A percentile compares a stretch with the other conserved stretches of the same genome.
Conservation (phyloP, 1,140 invertebrate genomes). For the fruit fly (Drosophila melanogaster) region DNA sequence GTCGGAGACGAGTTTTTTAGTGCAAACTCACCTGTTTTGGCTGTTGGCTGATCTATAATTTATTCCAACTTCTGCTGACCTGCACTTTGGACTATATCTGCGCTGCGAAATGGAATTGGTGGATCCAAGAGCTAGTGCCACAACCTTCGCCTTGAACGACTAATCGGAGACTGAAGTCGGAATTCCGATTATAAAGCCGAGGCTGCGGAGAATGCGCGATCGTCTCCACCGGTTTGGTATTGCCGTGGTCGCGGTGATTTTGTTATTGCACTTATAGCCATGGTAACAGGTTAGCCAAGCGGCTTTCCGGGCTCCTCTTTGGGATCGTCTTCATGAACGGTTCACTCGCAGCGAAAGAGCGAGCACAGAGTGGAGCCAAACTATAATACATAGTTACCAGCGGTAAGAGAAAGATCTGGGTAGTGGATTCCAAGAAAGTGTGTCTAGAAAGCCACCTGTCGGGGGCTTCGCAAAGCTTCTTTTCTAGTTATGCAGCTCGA, state of each 20-base stretch:
- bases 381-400: constrained; percentile 15
- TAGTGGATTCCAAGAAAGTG: neutral
- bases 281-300: constrained; percentile 51
- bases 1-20: constrained; percentile 28
- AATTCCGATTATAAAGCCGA: constrained; percentile 32
- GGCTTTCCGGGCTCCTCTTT: constrained; percentile 39
- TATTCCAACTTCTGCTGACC: constrained; percentile 37
- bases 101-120: constrained; percentile 15
- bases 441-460: constrained; percentile 17
- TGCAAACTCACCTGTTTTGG: constrained; percentile 62
- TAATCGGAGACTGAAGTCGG: constrained; percentile 64
- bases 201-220: constrained; percentile 53
- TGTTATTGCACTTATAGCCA: constrained; percentile 30
- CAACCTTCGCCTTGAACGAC: constrained; percentile 84
- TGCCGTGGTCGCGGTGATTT: constrained; percentile 44
- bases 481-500: constrained; percentile 2
- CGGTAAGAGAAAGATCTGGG: constrained; percentile 19
- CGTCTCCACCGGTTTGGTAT: constrained; percentile 53
- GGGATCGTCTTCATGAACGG: constrained; percentile 13
- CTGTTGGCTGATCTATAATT: constrained; percentile 43
- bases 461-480: constrained; percentile 18
- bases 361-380: constrained; percentile 1
- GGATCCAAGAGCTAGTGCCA: constrained; percentile 32
- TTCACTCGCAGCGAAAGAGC: constrained; percentile 17
- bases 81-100: constrained; percentile 69